These are phyloP conservation scores for Myotis yumanensis DNA, from an alignment of 2,113 vertebrate species.

Conservation along the genomic window DNA sequence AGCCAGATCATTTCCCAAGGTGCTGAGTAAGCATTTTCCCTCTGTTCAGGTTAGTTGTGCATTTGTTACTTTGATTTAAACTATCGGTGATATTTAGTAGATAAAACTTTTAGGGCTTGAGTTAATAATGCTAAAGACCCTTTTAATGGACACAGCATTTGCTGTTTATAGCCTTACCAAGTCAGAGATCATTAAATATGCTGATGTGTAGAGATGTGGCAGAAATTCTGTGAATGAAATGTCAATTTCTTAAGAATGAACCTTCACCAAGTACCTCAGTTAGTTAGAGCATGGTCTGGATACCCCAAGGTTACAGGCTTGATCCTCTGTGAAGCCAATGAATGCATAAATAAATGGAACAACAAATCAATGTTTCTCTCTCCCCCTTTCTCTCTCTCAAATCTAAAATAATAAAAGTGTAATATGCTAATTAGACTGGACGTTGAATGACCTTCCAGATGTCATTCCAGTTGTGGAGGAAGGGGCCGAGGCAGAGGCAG, in stretches of 20 bases:
- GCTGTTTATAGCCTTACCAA: neutral
- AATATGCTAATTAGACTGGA: too few relatives aligned
- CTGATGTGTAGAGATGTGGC: neutral
- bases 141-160: neutral
- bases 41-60: conserved; percentile 69
- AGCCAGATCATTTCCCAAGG: neutral
- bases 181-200: neutral
- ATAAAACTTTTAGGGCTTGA: neutral
- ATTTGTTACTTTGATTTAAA: conserved; percentile 65
- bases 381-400: neutral
- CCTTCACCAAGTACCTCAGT: neutral
- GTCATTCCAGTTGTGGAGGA: too few relatives aligned
- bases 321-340: neutral
- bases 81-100: neutral
- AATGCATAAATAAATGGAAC: neutral
- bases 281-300: neutral
- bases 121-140: neutral
- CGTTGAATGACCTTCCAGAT: too few relatives aligned
- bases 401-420: too few relatives aligned
- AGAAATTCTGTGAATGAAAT: neutral
- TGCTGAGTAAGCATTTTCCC: conserved; percentile 64
- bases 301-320: neutral
- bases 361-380: neutral
- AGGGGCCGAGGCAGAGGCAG: rapidly evolving
- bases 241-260: neutral